Evolutionary conservation across 2,797 vertebrate species (phyloP).

Genomic region (Babyrousa celebensis): DNA sequence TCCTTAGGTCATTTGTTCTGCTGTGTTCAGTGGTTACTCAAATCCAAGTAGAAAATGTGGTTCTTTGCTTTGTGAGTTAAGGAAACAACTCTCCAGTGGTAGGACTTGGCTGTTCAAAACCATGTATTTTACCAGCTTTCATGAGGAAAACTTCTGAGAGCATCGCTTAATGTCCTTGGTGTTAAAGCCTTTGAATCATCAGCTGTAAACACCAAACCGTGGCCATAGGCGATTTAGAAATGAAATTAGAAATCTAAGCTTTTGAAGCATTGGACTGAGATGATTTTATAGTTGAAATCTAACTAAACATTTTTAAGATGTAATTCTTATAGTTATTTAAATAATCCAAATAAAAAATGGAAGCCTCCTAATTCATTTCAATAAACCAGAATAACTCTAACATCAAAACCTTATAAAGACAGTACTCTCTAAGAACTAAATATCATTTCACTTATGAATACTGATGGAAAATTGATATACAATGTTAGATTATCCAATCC

Average conservation of each 20-base stretch:
- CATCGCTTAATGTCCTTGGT: background rate
- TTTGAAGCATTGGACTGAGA: background rate
- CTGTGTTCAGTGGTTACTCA: background rate
- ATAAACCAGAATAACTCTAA: constrained; percentile 17
- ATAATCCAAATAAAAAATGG: constrained; percentile 36
- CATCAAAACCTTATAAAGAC: background rate
- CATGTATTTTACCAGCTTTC: background rate
- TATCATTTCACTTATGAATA: constrained; percentile 36
- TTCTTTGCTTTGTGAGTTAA: background rate
- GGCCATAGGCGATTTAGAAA: background rate
- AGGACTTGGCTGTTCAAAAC: background rate
- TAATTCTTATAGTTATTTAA: background rate
- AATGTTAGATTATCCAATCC: background rate
- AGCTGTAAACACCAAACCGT: background rate
- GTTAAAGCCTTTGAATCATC: constrained; percentile 39
- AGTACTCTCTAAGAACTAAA: background rate
- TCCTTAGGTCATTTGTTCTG: background rate
- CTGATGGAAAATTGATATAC: constrained; percentile 51
- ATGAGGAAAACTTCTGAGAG: background rate
- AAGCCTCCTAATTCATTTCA: constrained; percentile 26
- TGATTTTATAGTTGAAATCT: constrained; percentile 47
- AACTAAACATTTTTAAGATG: background rate
- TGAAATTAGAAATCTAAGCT: constrained; percentile 37
- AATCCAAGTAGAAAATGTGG: background rate
- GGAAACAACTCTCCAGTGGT: background rate